Conservation (phyloP, 1,140 invertebrate genomes). For the Augochlora pura region DNA sequence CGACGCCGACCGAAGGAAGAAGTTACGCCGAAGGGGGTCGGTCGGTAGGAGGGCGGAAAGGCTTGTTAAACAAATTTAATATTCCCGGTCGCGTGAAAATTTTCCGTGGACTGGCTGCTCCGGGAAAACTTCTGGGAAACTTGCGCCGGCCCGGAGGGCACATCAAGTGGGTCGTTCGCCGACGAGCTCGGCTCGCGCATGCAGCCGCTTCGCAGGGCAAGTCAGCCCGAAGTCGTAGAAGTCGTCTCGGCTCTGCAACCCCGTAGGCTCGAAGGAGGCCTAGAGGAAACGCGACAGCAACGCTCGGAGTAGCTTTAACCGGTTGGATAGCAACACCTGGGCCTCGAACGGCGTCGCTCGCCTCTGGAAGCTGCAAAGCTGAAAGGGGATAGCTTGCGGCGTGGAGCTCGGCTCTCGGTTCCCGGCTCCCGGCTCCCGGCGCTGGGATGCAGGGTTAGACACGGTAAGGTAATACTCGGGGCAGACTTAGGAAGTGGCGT, state of each 20-base stretch:
- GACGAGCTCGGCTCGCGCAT: constrained; percentile 10
- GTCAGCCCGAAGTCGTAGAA: constrained; percentile 27
- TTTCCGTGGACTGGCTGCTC: not conserved
- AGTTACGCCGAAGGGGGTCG: constrained; percentile 42
- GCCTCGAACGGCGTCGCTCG: constrained; percentile 40
- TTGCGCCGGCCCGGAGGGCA: constrained; percentile 76
- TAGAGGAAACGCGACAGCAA: constrained; percentile 15
- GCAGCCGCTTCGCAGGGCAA: constrained; percentile 19
- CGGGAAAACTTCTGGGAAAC: constrained; percentile 71
- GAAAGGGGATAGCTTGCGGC: constrained; percentile 47
- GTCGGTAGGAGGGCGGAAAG: not conserved
- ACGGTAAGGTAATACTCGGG: constrained; percentile 60
- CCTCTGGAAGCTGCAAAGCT: constrained; percentile 21
- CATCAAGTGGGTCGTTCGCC: constrained; percentile 70
- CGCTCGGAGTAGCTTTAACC: constrained; percentile 68
- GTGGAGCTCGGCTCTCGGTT: not conserved
- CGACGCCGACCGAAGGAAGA: constrained; percentile 29
- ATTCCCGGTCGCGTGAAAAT: constrained; percentile 60
- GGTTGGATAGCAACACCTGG: constrained; percentile 71
- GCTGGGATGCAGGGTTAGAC: constrained; percentile 42
- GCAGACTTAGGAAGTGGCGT: constrained; percentile 72
- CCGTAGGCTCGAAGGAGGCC: constrained; percentile 48
- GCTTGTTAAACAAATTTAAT: constrained; percentile 78
- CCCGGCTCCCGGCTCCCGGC: not conserved
- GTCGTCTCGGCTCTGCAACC: constrained; percentile 32